Percentiles rank a stretch among this genome's conserved stretches.
Evolutionary conservation across 2,113 vertebrate genomes (phyloP).

Genomic region (Diadophis punctatus): DNA sequence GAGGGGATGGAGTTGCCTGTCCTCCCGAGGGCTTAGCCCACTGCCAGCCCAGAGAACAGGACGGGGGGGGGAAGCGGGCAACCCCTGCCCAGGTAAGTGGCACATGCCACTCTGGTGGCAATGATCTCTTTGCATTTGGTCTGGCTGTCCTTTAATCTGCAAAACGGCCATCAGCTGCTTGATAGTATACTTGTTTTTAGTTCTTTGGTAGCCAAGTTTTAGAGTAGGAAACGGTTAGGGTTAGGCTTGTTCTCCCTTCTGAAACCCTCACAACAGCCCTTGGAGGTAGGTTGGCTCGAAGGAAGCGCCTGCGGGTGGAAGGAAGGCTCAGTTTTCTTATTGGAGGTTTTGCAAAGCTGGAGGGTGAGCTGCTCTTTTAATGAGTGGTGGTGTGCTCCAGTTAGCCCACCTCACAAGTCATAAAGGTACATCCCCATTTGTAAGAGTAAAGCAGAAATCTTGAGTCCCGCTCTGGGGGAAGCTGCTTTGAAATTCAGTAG

Average conservation of each 20-base stretch:
- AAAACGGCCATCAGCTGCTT: too few relatives aligned
- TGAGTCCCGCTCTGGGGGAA: neutral
- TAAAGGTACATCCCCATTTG: neutral
- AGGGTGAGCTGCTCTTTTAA: neutral
- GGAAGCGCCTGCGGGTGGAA: neutral
- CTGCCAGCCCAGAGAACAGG: fast-evolving
- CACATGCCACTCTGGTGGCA: fast-evolving
- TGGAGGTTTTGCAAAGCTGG: neutral
- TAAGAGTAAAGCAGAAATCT: neutral
- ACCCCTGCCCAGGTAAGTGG: conserved; percentile 41
- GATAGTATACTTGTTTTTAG: neutral
- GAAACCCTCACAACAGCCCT: neutral
- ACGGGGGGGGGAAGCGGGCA: fast-evolving
- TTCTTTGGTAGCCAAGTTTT: too few relatives aligned
- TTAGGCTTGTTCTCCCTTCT: too few relatives aligned
- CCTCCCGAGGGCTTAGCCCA: neutral
- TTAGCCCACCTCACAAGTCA: neutral
- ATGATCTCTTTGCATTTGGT: neutral
- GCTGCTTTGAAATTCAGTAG: neutral
- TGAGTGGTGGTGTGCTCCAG: neutral
- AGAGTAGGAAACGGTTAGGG: neutral
- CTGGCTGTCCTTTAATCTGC: neutral
- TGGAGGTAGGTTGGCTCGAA: neutral
- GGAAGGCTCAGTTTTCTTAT: neutral
- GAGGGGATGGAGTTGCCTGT: fast-evolving